Base-by-base conservation (phyloP, 2,888 invertebrate genomes). In the Stenotaenia linearis region DNA sequence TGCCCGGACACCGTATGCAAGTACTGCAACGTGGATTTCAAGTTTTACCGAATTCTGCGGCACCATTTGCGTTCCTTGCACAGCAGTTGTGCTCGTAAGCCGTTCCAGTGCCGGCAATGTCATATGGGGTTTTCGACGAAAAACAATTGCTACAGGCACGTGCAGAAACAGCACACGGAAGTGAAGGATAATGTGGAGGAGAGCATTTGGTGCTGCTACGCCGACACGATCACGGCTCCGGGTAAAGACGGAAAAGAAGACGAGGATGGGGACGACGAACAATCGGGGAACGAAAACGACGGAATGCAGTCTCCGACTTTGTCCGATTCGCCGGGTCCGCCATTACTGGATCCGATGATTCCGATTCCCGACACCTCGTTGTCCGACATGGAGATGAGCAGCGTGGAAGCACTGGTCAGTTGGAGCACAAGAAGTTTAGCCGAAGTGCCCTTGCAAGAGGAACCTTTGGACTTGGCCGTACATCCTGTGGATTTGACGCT, bases 401-500 rank as follows among this genome's bases (percentile, higher is more conserved):
- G 80, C 75, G 80, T 80, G 9, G 80, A 81, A 23, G 81, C 81
- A 61, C 79, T 79, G 45, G 79, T 79, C 23, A 69, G 37, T 30
- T 79, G 79, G 79, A 35, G 35, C 23, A 79, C 79, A n/a, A 69
- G 50, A 23, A 79, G 75, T 32, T 21, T 61, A 9, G 78, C 76
- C 15, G 79, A 77, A 25, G 56, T 79, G 30, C 80, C 81, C 3
- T 81, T 81, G 18, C 83, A 83, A 80, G 83, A 83, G 61, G 82
- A 83, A 40, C 83, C 83, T 7, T 77, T 83, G 23, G 83, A 84
- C 50, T 79, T 83, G 30, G 83, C 83, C 23, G 79, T 82, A 87
- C 92, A 93, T 85, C 94, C 92, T 4, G 88, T 95, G 75, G 95
- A 95, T 87, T 89, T 95, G 81, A 94, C 94, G 85, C 93, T 93